Base-by-base conservation (phyloP, 2,888 invertebrate species). In the Himalopsyche tibetana region DNA sequence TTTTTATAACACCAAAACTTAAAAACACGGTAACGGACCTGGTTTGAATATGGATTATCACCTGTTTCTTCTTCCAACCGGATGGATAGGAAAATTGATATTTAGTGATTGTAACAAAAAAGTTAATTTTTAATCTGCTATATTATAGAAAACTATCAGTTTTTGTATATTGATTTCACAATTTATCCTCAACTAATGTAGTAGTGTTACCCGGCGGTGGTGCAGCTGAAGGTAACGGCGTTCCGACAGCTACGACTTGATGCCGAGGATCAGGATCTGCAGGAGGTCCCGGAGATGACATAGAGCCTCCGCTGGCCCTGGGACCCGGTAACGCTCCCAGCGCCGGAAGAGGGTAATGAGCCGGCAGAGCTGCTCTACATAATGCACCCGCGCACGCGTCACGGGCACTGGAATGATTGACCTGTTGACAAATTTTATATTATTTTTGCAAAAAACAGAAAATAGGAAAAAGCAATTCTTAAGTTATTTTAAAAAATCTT, bases 191-290 rank as follows among this genome's bases (percentile, higher is more conserved):
- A 40, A 80, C 36, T 40, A 11, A 17, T 15, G 15, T 4, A 55
- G 9, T 55, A 15, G 5, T 55, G n/a, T 79, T 87, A 94, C 95
- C 96, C 84, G 95, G 95, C 4, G 97, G 96, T 84, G 96, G 92
- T 5, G 96, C 95, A 3, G 97, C 95, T 8, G 97, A 97, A 2
- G 98, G 98, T 89, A 99, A 93, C 38, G 99, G 98, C 0, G 99
- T 98, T 40, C 99, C 99, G 87, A 99, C 98, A 89, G 98, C 99
- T 80, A 99, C 98, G 88, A 99, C 98, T 93, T 99, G 99, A 90
- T 98, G 98, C 45, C 97, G 93, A 91, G 96, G 96, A 92, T 97
- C 98, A 83, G 95, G 93, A 89, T 96, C 96, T 98, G 87, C 97
- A 94, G 90, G 96, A 90, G 91, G 88, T 91, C 91, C 81, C 91